These are phyloP conservation scores for Aurelia sp. DNA, from an alignment of 30 jellyfish, hydroid and myxozoan species.

Conservation along the genomic window DNA sequence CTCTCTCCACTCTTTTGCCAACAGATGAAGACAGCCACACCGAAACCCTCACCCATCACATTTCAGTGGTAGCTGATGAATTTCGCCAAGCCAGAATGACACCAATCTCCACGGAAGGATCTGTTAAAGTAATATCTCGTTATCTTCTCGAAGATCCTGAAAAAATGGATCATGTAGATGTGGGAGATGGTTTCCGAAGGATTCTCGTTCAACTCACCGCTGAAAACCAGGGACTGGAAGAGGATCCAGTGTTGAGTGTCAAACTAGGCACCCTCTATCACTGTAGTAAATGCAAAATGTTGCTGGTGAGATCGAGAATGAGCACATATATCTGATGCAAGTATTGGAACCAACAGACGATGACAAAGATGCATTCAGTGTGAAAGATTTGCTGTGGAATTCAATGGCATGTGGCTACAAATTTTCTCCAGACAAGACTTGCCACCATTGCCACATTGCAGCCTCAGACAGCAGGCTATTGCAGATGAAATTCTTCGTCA, in stretches of 20 bases:
- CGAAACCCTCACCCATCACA: too few relatives aligned
- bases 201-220: neutral
- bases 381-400: too few relatives aligned
- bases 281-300: constrained; percentile 3
- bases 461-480: constrained; percentile 10
- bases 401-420: too few relatives aligned
- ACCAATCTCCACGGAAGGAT: neutral
- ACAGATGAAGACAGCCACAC: too few relatives aligned
- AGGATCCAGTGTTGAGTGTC: neutral
- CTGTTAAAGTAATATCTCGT: neutral
- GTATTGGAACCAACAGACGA: neutral
- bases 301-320: neutral
- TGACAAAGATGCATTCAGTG: neutral
- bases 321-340: neutral
- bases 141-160: neutral
- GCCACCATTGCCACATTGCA: too few relatives aligned
- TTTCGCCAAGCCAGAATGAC: neutral
- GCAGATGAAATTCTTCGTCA: neutral
- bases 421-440: too few relatives aligned
- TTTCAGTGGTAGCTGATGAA: neutral
- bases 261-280: neutral
- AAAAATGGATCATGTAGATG: neutral
- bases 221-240: neutral
- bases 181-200: neutral
- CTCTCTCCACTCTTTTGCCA: too few relatives aligned